Evolutionary conservation across 1,140 invertebrate species (phyloP), one percentile per base, ranked within the genome.

Genomic region (Capitella teleta): DNA sequence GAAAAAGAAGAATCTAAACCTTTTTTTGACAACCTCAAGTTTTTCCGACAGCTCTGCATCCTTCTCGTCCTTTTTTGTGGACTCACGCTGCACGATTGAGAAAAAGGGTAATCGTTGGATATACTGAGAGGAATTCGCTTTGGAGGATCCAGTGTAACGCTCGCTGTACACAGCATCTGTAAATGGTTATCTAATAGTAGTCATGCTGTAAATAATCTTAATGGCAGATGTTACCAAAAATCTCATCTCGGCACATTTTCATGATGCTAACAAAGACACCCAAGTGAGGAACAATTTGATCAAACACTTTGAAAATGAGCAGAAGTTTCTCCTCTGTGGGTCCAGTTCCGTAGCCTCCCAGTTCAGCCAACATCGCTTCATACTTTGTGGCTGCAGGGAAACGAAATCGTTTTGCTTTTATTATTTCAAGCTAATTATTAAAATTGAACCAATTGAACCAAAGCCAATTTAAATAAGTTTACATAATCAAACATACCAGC

Each of bases 121-220:
- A 26, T 49, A 57, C 5, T 47, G 40, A 18, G 21, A 19, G 2
- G 26, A 14, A 21, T 21, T 41, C 23, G 50, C 26, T n/a, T 51
- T 46, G 10, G 57, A 58, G 2, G 45, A 25, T 8, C 30, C 34
- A 2, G 65, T 67, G 14, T 63, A 46, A 28, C 68, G 60, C 53
- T 67, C 61, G 60, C 65, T 69, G 52, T 63, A 69, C 1, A 69
- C 58, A 36, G 65, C 63, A 51, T 61, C 67, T 69, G 53, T 6
- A 28, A 44, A 44, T 26, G 21, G 5, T 44, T 0, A 44, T 21
- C 18, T 25, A 21, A 25, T 12, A 25, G 21, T 4, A 6, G 42
- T 44, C 23, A 44, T n/a, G 10, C n/a, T 19, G 6, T 26, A 3
- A 8, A 25, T 44, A 21, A 44, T 26, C 3, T 25, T 44, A 6